A percentile compares a stretch with the other conserved stretches of the same genome.
Conservation (phyloP, 2,797 vertebrate species). For the Siniperca scherzeri region DNA sequence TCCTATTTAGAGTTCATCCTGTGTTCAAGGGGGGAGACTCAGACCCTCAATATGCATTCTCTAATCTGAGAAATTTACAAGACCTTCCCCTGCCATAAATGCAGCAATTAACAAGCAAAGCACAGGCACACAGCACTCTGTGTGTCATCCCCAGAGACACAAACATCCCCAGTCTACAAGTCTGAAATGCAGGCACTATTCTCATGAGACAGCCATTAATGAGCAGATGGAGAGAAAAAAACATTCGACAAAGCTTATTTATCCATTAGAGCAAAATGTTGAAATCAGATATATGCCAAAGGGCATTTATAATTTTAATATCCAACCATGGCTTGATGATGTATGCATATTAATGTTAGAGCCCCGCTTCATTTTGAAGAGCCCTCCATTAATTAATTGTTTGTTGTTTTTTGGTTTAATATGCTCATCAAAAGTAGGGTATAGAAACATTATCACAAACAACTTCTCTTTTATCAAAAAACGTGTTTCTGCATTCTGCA, state of each 20-base stretch:
- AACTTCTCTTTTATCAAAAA: constrained; percentile 9
- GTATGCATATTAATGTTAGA: constrained; percentile 64
- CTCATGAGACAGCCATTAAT: constrained; percentile 77
- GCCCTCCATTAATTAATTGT: constrained; percentile 63
- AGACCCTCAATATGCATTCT: constrained; percentile 66
- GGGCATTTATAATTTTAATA: constrained; percentile 77
- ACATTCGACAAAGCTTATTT: constrained; percentile 84
- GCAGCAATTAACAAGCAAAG: constrained; percentile 83
- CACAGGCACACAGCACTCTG: constrained; percentile 61
- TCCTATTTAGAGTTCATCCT: constrained; percentile 76
- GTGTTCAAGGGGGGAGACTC: constrained; percentile 41
- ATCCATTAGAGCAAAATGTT: constrained; percentile 88
- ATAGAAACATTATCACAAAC: constrained; percentile 36
- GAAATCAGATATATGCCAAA: constrained; percentile 84
- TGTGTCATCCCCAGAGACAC: constrained; percentile 76
- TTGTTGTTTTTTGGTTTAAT: constrained; percentile 51
- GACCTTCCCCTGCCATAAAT: constrained; percentile 79
- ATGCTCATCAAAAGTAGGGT: constrained; percentile 36
- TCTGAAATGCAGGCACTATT: constrained; percentile 73
- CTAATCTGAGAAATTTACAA: constrained; percentile 79
- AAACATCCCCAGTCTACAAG: constrained; percentile 74
- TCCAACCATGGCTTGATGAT: constrained; percentile 62
- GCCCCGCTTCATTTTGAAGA: constrained; percentile 49
- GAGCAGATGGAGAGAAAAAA: constrained; percentile 69
- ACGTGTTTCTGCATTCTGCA: constrained; percentile 1